phyloP scores from a whole-genome alignment of 1,140 invertebrate genomes.

The Pseudomyrmex flavicornis region DNA sequence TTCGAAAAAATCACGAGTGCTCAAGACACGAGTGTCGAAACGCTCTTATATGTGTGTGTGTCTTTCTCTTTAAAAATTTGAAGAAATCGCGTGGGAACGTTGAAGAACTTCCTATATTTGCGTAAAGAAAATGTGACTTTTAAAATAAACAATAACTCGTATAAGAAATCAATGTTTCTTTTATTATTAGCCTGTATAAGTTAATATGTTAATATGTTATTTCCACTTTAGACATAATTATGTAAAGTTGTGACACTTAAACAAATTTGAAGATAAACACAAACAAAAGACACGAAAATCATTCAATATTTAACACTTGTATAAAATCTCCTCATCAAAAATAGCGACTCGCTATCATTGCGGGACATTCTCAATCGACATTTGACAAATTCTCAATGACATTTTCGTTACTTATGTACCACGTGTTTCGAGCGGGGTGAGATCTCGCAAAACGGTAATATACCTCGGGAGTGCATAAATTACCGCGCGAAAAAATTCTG shows the following conservation, averaged over 20 bases:
- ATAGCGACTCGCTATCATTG: background rate
- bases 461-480: constrained; percentile 8
- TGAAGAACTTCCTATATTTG: background rate
- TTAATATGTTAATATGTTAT: too few relatives aligned
- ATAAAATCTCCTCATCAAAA: background rate
- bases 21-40: background rate
- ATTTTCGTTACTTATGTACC: background rate
- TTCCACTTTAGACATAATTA: background rate
- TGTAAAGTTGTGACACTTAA: background rate
- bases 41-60: background rate
- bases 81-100: background rate
- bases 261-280: background rate
- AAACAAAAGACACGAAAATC: background rate
- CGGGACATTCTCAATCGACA: background rate
- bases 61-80: background rate
- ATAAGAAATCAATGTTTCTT: too few relatives aligned
- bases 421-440: background rate
- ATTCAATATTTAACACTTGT: background rate
- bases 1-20: too few relatives aligned
- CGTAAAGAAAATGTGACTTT: too few relatives aligned
- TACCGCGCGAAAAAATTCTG: constrained; percentile 16
- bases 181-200: background rate
- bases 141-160: too few relatives aligned
- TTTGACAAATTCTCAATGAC: background rate
- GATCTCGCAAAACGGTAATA: constrained; percentile 4